Conservation (phyloP, 1,140 invertebrate species). For the Drosophila quadrilineata region DNA sequence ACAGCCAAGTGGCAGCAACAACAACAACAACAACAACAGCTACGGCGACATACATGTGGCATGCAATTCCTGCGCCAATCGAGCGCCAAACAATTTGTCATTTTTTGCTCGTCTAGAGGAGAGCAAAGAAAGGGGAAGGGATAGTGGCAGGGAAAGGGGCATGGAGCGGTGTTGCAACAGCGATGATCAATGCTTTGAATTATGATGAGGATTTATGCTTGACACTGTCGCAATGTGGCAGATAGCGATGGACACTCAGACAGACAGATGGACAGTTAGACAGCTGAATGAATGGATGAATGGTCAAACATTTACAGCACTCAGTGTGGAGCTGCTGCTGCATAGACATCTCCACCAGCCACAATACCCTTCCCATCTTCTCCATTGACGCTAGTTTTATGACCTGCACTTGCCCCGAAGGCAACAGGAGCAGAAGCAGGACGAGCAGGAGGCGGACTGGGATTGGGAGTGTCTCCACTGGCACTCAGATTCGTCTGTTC, state of each 20-base stretch:
- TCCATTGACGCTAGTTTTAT: conserved; percentile 67
- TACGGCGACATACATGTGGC: conserved; percentile 33
- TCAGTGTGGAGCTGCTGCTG: background rate
- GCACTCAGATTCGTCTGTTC: conserved; percentile 1
- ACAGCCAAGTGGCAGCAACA: conserved; percentile 12
- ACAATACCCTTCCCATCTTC: background rate
- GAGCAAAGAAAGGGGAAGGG: background rate
- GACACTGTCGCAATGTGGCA: conserved; percentile 78
- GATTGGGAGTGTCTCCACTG: conserved; percentile 1
- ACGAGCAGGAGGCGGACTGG: too few species aligned
- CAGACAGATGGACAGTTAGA: conserved; percentile 32
- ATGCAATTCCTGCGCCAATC: conserved; percentile 58
- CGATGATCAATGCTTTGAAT: conserved; percentile 81
- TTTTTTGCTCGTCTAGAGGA: conserved; percentile 59
- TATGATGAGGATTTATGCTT: conserved; percentile 81
- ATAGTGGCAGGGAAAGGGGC: background rate
- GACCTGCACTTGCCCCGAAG: conserved; percentile 63
- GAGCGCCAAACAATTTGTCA: conserved; percentile 81
- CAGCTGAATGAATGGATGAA: conserved; percentile 40
- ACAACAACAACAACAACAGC: background rate
- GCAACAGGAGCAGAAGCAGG: background rate
- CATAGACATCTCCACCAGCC: too few species aligned
- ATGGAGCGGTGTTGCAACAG: conserved; percentile 16
- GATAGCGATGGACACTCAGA: conserved; percentile 60
- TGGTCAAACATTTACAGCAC: conserved; percentile 67